Evolutionary conservation across 1,140 invertebrate genomes (phyloP).

Genomic region (Calosoma granatense): DNA sequence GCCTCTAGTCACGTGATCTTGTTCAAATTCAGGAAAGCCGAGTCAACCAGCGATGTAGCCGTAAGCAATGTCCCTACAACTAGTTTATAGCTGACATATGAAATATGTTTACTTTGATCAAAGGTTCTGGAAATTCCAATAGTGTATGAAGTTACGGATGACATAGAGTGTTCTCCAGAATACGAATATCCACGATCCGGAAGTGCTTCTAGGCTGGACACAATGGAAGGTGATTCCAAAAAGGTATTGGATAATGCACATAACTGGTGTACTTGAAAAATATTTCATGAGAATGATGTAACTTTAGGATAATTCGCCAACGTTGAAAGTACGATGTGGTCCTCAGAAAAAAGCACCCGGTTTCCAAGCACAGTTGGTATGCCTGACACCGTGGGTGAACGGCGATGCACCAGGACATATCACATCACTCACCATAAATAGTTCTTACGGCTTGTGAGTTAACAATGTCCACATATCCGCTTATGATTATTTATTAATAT

Average conservation of each 20-base stretch:
- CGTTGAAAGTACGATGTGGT: constrained; percentile 64
- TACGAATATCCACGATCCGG: constrained; percentile 59
- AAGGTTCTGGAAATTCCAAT: constrained; percentile 82
- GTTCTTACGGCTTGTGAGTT: constrained; percentile 92
- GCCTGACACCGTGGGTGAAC: constrained; percentile 74
- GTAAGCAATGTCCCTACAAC: constrained; percentile 43
- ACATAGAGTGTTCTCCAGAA: constrained; percentile 66
- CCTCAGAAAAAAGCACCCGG: constrained; percentile 72
- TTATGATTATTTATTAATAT: constrained; percentile 18
- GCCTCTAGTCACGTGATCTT: constrained; percentile 86
- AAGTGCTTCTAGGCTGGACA: constrained; percentile 39
- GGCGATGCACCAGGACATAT: constrained; percentile 72
- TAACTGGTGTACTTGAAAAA: constrained; percentile 10
- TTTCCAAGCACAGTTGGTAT: constrained; percentile 92
- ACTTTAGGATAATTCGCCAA: constrained; percentile 39
- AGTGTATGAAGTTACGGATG: constrained; percentile 70
- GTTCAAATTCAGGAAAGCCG: constrained; percentile 90
- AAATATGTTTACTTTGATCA: not conserved
- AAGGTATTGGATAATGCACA: constrained; percentile 38
- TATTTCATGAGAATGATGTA: constrained; percentile 12
- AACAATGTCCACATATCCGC: constrained; percentile 10
- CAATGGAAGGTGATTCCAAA: constrained; percentile 44
- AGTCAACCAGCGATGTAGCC: constrained; percentile 72
- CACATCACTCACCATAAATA: constrained; percentile 85
- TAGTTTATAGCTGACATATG: too few relatives aligned